Base-by-base conservation (phyloP, 1,140 invertebrate genomes). In the Drosophila sucinea region DNA sequence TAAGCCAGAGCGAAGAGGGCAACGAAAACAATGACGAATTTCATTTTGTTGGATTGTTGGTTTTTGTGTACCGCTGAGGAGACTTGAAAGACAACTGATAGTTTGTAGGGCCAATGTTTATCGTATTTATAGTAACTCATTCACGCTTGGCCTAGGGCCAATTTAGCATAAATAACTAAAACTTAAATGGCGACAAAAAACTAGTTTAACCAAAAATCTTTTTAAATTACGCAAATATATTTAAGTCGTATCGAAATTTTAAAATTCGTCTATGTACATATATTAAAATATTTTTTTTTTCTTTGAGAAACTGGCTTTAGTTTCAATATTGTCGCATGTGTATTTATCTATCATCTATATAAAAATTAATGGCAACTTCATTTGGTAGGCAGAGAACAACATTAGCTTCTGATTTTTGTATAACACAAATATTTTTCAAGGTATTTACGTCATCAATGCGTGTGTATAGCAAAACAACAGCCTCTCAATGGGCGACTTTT, bases 11-110 rank as follows among this genome's bases (percentile, higher is more conserved):
- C 87, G 73, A 90, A 82, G 74, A 91, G 81, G 64, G 86, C 85
- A 25, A 80, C 70, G 60, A 89, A 81, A 38, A 89, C 85, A 61
- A 89, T 81, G 55, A 77, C 74, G 85, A 89, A 89, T 70, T 89
- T 89, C 85, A 89, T 89, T 69, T 56, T 77, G 70, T 60, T 73
- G 25, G 3, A 8, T 51, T 51, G 44, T 8, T 63, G 7, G 17
- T 38, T 60, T 60, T 38, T 40, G 51, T 77, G 70, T 65, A 69
- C 66, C 25, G 60, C 61, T 66, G 65, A 70, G 65, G 71, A 74
- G 75, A 23, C 27, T 35, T 73, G 58, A 73, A 70, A 70, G 70
- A 60, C 73, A 68, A 71, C 60, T 58, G 44, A 78, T 71, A 58
- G 25, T 35, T 54, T 63, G 41, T 66, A 38, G 57, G 40, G 55